Base-by-base conservation (phyloP, 2,888 invertebrate species). In the Zaprionus bogoriensis region DNA sequence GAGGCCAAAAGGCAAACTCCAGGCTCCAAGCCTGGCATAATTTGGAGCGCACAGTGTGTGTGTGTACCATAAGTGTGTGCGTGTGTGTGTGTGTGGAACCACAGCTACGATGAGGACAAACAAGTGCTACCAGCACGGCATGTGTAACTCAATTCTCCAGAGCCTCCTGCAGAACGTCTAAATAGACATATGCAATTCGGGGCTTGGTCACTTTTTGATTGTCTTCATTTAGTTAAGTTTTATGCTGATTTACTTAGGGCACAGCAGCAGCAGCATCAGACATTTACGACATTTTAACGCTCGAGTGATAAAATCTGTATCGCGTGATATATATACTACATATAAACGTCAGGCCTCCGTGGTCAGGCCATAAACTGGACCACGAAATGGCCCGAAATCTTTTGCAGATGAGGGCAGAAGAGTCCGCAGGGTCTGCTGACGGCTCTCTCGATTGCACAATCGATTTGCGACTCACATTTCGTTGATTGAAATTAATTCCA, bases 401-500 rank as follows among this genome's bases (percentile, higher is more conserved):
- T 61, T 51, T 7, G 32, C 32, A 3, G 9, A 14, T n/a, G n/a
- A n/a, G n/a, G n/a, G n/a, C n/a, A n/a, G n/a, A n/a, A n/a, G n/a
- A n/a, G n/a, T n/a, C n/a, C n/a, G n/a, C n/a, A n/a, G n/a, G n/a
- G n/a, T n/a, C n/a, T n/a, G n/a, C n/a, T n/a, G n/a, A n/a, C n/a
- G n/a, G n/a, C n/a, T n/a, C n/a, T n/a, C n/a, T n/a, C n/a, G n/a
- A n/a, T n/a, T n/a, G n/a, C n/a, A n/a, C n/a, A n/a, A n/a, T n/a
- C 12, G 12, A 61, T 30, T n/a, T 65, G 61, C 45, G 67, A 59
- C 76, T 72, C 71, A 71, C 69, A 74, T 72, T 75, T 65, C 51
- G 73, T 70, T 73, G 82, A 84, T 87, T 86, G 78, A 83, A 87
- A 87, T 87, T 87, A 84, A 87, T 86, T 87, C 87, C 77, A 71